Conservation (phyloP, 2,113 vertebrate genomes). For the Oncorhynchus clarkii region DNA sequence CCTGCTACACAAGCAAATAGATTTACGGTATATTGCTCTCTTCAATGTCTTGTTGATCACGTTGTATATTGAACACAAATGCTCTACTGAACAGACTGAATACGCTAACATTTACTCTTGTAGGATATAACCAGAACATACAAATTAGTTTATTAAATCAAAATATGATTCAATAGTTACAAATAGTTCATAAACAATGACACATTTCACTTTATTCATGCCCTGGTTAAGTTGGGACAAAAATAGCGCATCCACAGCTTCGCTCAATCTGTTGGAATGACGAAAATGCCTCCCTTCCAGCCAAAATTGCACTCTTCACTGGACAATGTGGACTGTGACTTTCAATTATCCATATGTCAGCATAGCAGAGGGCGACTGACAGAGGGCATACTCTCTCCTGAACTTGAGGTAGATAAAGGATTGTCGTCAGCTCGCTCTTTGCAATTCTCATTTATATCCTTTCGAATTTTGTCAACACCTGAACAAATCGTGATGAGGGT, state of each 20-base stretch:
- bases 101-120: neutral
- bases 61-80: constrained; percentile 17
- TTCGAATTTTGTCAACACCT: neutral
- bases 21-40: constrained; percentile 26
- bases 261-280: neutral
- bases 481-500: neutral
- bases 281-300: neutral
- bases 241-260: neutral
- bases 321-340: neutral
- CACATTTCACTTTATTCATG: neutral
- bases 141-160: neutral
- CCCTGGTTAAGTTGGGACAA: neutral
- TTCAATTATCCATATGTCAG: neutral
- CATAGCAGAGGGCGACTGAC: neutral
- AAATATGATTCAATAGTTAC: neutral
- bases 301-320: neutral
- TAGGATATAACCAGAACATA: neutral
- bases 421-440: neutral
- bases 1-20: constrained; percentile 11
- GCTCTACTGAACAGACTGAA: neutral
- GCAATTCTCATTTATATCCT: neutral
- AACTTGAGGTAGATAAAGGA: neutral
- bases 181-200: neutral
- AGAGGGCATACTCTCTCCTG: neutral
- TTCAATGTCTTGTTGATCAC: constrained; percentile 1